Evolutionary conservation across 1,140 invertebrate genomes (phyloP).

Genomic region (Rhagoletis pomonella): DNA sequence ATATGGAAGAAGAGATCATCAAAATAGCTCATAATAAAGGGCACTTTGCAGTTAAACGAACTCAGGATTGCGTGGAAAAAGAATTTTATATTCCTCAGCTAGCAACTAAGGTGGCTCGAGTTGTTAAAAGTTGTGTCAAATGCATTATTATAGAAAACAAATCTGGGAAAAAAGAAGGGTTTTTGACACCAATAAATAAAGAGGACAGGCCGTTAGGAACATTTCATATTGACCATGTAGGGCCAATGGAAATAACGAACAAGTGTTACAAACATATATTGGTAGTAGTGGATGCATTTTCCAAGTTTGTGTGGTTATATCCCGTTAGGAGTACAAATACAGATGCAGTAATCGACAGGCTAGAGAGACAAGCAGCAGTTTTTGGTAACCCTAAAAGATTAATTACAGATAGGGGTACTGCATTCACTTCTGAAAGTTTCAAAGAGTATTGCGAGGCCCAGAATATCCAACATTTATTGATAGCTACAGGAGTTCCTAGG

Average conservation of each 20-base stretch:
- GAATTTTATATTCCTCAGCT: constrained; percentile 70
- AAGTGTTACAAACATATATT: constrained; percentile 53
- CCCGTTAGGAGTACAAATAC: constrained; percentile 7
- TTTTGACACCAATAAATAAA: no score
- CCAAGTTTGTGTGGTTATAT: constrained; percentile 63
- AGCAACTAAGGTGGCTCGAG: constrained; percentile 63
- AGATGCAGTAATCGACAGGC: not conserved
- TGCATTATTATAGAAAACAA: no score
- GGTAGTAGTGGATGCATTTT: constrained; percentile 66
- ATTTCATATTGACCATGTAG: no score
- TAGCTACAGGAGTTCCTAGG: constrained; percentile 54
- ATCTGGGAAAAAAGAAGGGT: no score
- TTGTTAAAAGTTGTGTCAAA: no score
- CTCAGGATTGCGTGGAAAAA: constrained; percentile 64
- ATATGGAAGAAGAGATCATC: constrained; percentile 57
- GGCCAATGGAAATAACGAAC: no score
- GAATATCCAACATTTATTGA: not conserved
- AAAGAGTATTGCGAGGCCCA: no score
- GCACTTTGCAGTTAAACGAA: constrained; percentile 57
- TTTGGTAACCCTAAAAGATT: constrained; percentile 42
- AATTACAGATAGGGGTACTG: constrained; percentile 22
- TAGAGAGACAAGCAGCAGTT: not conserved
- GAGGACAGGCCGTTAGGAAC: no score
- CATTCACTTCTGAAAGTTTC: not conserved
- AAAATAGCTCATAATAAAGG: constrained; percentile 58